Conservation (phyloP, 2,888 invertebrate genomes). For the Strigamia crassipes region DNA sequence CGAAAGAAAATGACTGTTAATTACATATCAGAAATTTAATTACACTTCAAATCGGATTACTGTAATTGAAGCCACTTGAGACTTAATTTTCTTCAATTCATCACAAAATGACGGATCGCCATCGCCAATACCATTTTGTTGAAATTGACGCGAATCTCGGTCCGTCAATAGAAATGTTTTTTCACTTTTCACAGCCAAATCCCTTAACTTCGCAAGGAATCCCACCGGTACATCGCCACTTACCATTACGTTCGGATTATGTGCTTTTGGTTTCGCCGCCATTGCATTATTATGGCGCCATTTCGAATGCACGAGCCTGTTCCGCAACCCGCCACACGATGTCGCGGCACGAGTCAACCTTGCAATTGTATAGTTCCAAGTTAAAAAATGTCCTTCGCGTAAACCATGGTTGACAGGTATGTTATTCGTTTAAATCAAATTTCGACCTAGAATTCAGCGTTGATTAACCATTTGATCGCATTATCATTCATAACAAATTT, state of each 20-base stretch:
- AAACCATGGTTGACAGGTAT: background rate
- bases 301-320: background rate
- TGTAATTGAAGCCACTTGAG: too few relatives aligned
- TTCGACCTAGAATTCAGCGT: background rate
- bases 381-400: background rate
- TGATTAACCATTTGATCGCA: background rate
- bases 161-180: background rate
- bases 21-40: background rate
- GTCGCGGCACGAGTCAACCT: background rate
- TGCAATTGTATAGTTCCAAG: background rate
- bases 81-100: background rate
- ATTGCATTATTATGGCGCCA: background rate
- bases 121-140: background rate
- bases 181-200: background rate
- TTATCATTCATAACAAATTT: background rate
- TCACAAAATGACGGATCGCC: background rate
- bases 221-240: background rate
- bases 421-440: background rate
- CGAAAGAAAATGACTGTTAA: background rate
- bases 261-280: background rate
- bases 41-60: background rate
- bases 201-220: background rate
- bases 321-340: background rate
- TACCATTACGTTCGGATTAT: background rate
- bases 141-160: background rate